Base-by-base conservation (phyloP, 2,113 vertebrate genomes). In the Siphamia tubifer region DNA sequence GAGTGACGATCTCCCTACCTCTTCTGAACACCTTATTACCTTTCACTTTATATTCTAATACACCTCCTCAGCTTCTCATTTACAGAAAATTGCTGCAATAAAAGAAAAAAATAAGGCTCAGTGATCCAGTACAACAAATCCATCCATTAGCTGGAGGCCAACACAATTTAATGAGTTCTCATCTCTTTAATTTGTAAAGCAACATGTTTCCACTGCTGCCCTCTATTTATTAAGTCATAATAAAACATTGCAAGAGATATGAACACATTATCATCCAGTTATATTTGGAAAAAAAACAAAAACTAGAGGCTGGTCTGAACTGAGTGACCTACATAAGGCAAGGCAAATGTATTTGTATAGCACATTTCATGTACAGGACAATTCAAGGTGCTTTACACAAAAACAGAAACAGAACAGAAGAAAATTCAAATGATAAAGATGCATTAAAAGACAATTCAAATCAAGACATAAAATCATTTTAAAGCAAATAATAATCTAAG, bases 221-320 rank as follows among this genome's bases (percentile, higher is more conserved):
- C 23, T 48, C 24, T 34, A 15, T 66, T 73, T 56, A 64, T 34
- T 54, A 20, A 53, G 15, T 44, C 44, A 24, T 56, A 51, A 68
- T 31, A 52, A 30, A 81, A 34, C 25, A 35, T 60, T 56, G 48
- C 44, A 78, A 69, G 63, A 60, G 44, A 39, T 28, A 24, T n/a
- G 40, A 52, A 43, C 74, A 57, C 35, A 69, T n/a, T 8, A 58
- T 40, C 17, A 40, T 27, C 28, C 40, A 45, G 32, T 43, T 36
- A 56, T 25, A 28, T 28, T 15, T 49, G 10, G 4, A 31, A 31
- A 38, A 24, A 12, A 31, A 31, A 38, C 24, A 12, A 28, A 24
- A 25, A 48, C 39, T 15, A 31, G 36, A 28, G 8, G 34, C 53
- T 32, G 17, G 6, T n/a, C 16, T 35, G n/a, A 21, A 44, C 23